Conservation (phyloP, 2,113 vertebrate genomes). For the Ptychochromis oligacanthus region DNA sequence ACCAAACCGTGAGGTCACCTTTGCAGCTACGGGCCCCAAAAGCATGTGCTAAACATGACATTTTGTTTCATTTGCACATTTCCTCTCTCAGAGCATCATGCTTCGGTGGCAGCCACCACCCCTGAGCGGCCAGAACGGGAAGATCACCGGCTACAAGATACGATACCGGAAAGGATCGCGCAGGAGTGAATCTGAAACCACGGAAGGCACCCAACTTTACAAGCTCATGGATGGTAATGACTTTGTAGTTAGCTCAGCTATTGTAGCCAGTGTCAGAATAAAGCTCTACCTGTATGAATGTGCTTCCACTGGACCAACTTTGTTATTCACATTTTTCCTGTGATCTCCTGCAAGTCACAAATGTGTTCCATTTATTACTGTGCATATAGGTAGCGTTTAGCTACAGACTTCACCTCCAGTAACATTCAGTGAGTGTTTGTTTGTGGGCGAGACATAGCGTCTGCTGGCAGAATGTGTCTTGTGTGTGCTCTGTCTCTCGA, state of each 20-base stretch:
- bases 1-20: conserved; percentile 29
- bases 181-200: conserved; percentile 91
- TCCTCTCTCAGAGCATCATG: conserved; percentile 86
- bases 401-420: background rate
- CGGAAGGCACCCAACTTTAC: conserved; percentile 86
- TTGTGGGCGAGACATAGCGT: no score
- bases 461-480: background rate
- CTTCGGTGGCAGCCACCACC: conserved; percentile 95
- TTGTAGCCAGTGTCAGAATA: background rate
- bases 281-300: no score
- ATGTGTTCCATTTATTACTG: background rate
- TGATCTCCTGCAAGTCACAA: background rate
- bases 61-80: conserved; percentile 7
- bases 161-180: conserved; percentile 93
- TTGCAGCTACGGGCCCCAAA: conserved; percentile 9
- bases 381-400: background rate
- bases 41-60: background rate
- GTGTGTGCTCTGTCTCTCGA: background rate
- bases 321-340: no score
- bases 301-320: no score
- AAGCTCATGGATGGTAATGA: conserved; percentile 90
- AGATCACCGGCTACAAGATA: conserved; percentile 93
- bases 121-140: conserved; percentile 87
- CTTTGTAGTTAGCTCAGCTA: background rate
- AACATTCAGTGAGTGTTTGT: background rate